Evolutionary conservation across 2,113 vertebrate genomes (phyloP).

Genomic region (Theropithecus gelada): DNA sequence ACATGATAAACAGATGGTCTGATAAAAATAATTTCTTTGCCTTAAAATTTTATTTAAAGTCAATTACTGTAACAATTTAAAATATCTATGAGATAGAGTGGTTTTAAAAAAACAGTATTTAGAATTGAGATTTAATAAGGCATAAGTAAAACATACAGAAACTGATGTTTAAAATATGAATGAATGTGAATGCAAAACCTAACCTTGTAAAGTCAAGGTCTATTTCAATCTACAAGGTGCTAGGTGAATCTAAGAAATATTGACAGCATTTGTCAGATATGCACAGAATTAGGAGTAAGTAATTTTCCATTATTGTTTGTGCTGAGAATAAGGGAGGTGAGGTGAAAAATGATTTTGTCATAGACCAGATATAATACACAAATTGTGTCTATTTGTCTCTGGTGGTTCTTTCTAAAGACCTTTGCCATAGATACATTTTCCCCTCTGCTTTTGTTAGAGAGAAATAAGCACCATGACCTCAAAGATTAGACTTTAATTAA

Average conservation of each 20-base stretch:
- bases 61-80: background rate
- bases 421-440: background rate
- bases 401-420: background rate
- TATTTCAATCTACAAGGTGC: background rate
- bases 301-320: background rate
- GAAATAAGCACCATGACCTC: background rate
- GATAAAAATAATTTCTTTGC: slow-evolving; percentile 23
- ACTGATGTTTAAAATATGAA: background rate
- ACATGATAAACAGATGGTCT: background rate
- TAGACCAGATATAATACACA: background rate
- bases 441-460: background rate
- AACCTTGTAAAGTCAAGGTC: background rate
- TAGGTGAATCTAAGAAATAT: background rate
- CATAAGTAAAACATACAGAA: background rate
- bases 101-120: background rate
- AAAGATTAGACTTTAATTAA: background rate
- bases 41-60: background rate
- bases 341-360: background rate
- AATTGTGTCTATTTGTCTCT: background rate
- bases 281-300: background rate
- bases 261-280: background rate
- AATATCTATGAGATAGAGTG: background rate
- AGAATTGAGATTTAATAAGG: background rate
- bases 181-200: background rate
- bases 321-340: background rate